Conservation (phyloP, 2,113 vertebrate species). For the Cinclus cinclus region DNA sequence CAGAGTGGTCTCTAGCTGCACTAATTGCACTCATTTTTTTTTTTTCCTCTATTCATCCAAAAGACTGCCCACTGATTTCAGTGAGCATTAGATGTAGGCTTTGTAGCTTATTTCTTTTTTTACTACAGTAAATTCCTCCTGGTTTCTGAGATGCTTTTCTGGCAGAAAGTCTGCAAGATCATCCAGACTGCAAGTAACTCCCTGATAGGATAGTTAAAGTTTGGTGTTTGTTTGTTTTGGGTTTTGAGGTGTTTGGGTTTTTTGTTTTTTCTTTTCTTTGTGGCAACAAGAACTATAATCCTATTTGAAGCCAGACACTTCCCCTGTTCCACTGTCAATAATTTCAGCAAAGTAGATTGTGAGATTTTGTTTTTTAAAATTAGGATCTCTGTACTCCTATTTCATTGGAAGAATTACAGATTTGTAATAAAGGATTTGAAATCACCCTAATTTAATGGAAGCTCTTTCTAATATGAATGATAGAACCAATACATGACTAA, state of each 20-base stretch:
- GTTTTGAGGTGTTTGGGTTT: background rate
- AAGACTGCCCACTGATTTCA: background rate
- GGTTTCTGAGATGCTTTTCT: background rate
- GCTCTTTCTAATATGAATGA: slow-evolving; percentile 12
- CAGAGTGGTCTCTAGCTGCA: background rate
- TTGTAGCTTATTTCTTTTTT: background rate
- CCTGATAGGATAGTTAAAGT: background rate
- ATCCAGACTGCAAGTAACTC: background rate
- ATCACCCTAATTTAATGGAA: slow-evolving; percentile 56
- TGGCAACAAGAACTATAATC: background rate
- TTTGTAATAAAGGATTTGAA: slow-evolving; percentile 47
- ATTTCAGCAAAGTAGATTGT: slow-evolving; percentile 26
- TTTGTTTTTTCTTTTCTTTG: background rate
- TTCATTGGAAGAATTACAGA: slow-evolving; percentile 44
- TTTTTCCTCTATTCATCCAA: background rate
- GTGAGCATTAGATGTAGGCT: background rate
- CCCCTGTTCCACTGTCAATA: background rate
- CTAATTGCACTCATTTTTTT: background rate
- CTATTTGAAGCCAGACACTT: background rate
- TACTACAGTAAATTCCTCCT: background rate
- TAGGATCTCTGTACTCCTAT: slow-evolving; percentile 19
- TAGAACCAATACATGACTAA: slow-evolving; percentile 40
- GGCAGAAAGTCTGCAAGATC: background rate
- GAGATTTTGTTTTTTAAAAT: slow-evolving; percentile 35
- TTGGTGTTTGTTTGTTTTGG: background rate